phyloP scores from a whole-genome alignment of 2,888 invertebrate species.

The Chrysolina oricalcia region DNA sequence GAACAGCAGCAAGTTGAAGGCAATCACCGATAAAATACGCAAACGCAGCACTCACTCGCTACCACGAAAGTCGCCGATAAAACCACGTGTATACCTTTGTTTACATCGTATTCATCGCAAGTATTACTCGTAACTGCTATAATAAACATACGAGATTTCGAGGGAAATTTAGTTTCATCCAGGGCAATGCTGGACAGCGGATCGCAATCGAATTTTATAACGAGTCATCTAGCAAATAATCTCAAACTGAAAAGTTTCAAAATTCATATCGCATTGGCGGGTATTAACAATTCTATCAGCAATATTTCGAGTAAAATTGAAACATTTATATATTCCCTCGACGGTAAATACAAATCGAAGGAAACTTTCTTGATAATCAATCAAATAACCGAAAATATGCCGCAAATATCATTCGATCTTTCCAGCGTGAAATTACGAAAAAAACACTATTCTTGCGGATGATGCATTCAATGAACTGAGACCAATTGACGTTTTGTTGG shows the following conservation, averaged over 20 bases:
- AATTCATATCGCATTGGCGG: not conserved
- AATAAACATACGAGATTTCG: too few relatives aligned
- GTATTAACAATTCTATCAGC: too few relatives aligned
- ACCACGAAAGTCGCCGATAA: too few relatives aligned
- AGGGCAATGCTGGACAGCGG: too few relatives aligned
- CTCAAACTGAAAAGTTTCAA: not conserved
- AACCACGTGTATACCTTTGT: too few relatives aligned
- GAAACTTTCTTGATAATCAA: too few relatives aligned
- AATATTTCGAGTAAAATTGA: too few relatives aligned
- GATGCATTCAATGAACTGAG: conserved; percentile 28
- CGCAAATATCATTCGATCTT: not conserved
- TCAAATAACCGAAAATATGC: conserved; percentile 18
- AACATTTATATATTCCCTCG: too few relatives aligned
- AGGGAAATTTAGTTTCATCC: too few relatives aligned
- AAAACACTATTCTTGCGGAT: conserved; percentile 31
- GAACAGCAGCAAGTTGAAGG: not conserved
- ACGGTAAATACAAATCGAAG: too few relatives aligned
- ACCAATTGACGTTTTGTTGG: conserved; percentile 35
- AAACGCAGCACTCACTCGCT: conserved; percentile 1
- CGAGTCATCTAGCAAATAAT: not conserved
- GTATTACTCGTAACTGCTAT: too few relatives aligned
- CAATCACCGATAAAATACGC: not conserved
- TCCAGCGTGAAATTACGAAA: conserved; percentile 7
- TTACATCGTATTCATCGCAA: too few relatives aligned
- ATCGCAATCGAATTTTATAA: conserved; percentile 22